These are phyloP conservation scores for Enteromius unitaeniatus DNA, from an alignment of 2,797 vertebrate species.

Conservation along the genomic window DNA sequence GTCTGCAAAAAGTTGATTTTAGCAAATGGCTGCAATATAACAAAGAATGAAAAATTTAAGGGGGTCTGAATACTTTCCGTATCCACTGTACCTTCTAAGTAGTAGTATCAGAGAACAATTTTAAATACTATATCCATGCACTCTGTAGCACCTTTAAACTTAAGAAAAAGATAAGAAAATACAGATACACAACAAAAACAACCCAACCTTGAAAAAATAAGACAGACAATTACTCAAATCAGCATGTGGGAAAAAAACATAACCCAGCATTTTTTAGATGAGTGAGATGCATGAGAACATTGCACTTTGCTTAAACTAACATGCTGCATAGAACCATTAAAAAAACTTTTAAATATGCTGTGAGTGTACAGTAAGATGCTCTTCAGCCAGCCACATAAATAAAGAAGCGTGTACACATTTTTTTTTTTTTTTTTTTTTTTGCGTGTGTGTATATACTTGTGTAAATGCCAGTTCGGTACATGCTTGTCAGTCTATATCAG, in stretches of 20 bases:
- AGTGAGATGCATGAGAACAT: neutral
- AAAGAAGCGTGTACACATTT: neutral
- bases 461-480: conserved; percentile 7
- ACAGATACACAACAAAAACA: neutral
- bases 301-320: neutral
- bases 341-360: neutral
- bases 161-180: too few species aligned
- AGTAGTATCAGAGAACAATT: too few species aligned
- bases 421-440: conserved; percentile 34
- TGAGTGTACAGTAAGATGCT: neutral
- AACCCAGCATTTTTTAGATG: neutral
- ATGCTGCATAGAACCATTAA: neutral
- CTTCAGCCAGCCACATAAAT: neutral
- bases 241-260: neutral
- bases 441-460: conserved; percentile 10
- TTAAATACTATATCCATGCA: too few species aligned
- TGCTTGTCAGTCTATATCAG: conserved; percentile 38
- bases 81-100: too few species aligned
- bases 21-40: too few species aligned
- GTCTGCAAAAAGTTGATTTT: too few species aligned
- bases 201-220: neutral
- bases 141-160: too few species aligned
- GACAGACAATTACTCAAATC: too few species aligned
- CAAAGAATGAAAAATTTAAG: too few species aligned
- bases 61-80: too few species aligned